phyloP scores from a whole-genome alignment of 2,113 vertebrate species.

The Alectura lathami region DNA sequence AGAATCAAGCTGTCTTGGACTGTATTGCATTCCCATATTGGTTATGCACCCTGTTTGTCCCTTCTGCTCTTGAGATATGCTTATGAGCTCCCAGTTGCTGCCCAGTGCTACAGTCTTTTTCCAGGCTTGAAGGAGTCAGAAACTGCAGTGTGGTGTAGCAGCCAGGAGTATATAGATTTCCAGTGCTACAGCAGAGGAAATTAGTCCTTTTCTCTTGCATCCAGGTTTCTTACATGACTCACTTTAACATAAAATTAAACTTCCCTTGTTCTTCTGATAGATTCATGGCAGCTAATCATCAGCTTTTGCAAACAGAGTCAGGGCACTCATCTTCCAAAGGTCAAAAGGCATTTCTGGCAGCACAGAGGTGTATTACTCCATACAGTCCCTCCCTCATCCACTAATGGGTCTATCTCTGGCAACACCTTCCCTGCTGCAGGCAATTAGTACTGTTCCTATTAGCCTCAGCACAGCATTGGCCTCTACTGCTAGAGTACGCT shows the following conservation, averaged over 20 bases:
- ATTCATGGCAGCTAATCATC: not conserved
- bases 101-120: not conserved
- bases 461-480: not conserved
- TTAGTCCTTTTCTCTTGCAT: not conserved
- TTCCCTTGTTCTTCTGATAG: not conserved
- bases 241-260: constrained; percentile 22
- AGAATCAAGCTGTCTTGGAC: not conserved
- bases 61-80: not conserved
- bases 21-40: not conserved
- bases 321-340: not conserved
- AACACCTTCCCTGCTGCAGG: not conserved
- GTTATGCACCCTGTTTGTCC: not conserved
- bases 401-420: not conserved
- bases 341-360: constrained; percentile 46
- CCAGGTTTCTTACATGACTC: not conserved
- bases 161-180: not conserved
- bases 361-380: not conserved
- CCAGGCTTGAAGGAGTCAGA: not conserved
- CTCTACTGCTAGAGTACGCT: not conserved
- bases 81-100: not conserved
- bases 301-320: not conserved
- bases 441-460: not conserved
- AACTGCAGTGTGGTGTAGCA: not conserved
- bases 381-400: not conserved
- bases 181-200: not conserved